Base-by-base conservation (phyloP, 2,113 vertebrate genomes). In the Beaufortia kweichowensis region DNA sequence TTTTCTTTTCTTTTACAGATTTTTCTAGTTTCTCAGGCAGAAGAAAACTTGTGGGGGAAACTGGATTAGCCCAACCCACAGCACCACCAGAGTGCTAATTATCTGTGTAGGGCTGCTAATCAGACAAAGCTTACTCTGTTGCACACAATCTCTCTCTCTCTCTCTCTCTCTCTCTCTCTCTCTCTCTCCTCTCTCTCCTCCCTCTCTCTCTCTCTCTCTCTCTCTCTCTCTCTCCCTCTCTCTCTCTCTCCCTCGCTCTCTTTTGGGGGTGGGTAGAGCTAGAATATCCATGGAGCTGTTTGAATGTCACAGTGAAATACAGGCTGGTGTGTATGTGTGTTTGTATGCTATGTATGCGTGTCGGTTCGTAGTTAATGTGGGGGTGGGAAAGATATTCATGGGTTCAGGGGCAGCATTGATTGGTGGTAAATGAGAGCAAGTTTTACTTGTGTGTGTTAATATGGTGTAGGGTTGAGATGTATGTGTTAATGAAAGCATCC, bases 21-120 rank as follows among this genome's bases (percentile, higher is more conserved):
- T 77, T 79, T 70, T 80, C 56, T 69, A 69, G 56, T 69, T 77
- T 79, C 74, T 48, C 57, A 63, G 50, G 70, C 61, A 77, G 43
- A 77, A 65, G 50, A 57, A 53, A 28, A 26, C 75, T 74, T 29
- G 15, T 33, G 72, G 74, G 55, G 43, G 56, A 57, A 72, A 82
- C 65, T 85, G 73, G 76, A 82, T 83, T 79, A 72, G 61, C 55
- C 41, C 76, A 60, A 24, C 63, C 71, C 71, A 81, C 59, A 69
- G 43, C 76, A 76, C 64, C 74, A 77, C 77, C 72, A 69, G 76
- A 82, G 80, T 80, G 78, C 83, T 82, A 84, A 84, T 84, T 82
- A 84, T 84, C 62, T 70, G 77, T 81, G 73, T 77, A 64, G 29
- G 63, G 43, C 68, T 75, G 75, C 69, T 76, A 79, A 79, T 73